Conservation (phyloP, 2,888 invertebrate species). For the Ectropis crepuscularia region DNA sequence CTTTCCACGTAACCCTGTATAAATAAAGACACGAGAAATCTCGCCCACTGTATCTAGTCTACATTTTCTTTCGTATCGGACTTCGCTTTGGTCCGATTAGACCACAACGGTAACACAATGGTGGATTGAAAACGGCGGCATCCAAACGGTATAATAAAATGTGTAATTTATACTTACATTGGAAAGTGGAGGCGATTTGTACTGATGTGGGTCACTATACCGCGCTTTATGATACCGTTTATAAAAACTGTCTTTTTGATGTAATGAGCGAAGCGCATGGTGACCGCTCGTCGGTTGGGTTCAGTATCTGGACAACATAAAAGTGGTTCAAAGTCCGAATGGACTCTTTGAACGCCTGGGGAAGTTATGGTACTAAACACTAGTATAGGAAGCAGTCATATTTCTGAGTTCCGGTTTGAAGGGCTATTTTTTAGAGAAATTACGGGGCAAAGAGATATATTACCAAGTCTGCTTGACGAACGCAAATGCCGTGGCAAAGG, state of each 20-base stretch:
- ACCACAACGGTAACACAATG: slow-evolving; percentile 23
- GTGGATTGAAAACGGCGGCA: slow-evolving; percentile 35
- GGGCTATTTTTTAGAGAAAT: no score
- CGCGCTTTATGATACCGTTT: slow-evolving; percentile 48
- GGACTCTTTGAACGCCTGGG: no score
- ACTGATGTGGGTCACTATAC: slow-evolving; percentile 57
- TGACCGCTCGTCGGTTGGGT: not conserved
- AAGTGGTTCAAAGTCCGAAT: not conserved
- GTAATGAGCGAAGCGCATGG: slow-evolving; percentile 6
- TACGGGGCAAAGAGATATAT: no score
- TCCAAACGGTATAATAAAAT: slow-evolving; percentile 49
- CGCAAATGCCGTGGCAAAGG: no score
- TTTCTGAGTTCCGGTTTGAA: no score
- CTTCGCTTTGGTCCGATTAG: slow-evolving; percentile 26
- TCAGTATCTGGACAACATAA: slow-evolving; percentile 7
- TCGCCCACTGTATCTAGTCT: slow-evolving; percentile 6
- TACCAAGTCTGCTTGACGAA: no score
- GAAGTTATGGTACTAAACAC: no score
- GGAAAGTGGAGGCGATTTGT: slow-evolving; percentile 60
- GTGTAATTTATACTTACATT: slow-evolving; percentile 55
- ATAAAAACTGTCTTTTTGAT: slow-evolving; percentile 32
- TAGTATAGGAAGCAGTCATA: no score
- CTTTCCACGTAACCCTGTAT: no score
- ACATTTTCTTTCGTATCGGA: slow-evolving; percentile 19
- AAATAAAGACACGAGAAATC: slow-evolving; percentile 11